Evolutionary conservation across 64 coral and sea anemone genomes (phyloP).

Genomic region (Cladopsammia gracilis): DNA sequence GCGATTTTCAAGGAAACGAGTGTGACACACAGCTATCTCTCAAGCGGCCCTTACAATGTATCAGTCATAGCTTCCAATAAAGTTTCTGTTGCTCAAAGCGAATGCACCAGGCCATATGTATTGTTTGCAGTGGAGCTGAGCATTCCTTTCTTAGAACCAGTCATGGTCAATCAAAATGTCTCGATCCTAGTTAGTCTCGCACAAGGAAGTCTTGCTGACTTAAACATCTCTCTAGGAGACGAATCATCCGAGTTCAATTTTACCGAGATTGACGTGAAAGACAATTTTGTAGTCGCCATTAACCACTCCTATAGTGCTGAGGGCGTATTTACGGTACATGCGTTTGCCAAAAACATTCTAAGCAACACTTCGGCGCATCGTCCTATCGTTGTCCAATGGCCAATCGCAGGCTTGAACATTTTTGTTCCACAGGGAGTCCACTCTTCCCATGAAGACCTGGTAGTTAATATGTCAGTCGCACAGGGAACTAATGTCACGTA

Average conservation of each 20-base stretch:
- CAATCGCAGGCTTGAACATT: constrained; percentile 12
- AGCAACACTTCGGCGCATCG: neutral
- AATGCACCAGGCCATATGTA: neutral
- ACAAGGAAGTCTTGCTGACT: constrained; percentile 2
- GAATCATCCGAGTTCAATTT: neutral
- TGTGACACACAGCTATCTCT: neutral
- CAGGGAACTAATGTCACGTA: constrained; percentile 17
- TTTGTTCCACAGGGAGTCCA: neutral
- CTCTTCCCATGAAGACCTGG: neutral
- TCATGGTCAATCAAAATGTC: neutral
- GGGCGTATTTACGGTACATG: constrained; percentile 18
- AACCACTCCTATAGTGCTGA: neutral
- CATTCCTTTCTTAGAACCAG: neutral
- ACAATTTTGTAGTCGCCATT: neutral
- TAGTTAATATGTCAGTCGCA: constrained; percentile 2
- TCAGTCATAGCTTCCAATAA: constrained; percentile 23
- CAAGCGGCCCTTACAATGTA: neutral
- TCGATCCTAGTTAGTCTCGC: neutral
- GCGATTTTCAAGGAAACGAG: constrained; percentile 14
- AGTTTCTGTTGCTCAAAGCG: neutral
- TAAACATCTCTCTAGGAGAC: constrained; percentile 30
- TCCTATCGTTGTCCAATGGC: constrained; percentile 1
- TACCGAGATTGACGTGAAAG: neutral
- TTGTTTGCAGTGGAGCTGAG: neutral
- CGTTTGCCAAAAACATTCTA: constrained; percentile 17